These are phyloP conservation scores for Bujurquina vittata DNA, from an alignment of 2,113 vertebrate genomes.

Conservation along the genomic window DNA sequence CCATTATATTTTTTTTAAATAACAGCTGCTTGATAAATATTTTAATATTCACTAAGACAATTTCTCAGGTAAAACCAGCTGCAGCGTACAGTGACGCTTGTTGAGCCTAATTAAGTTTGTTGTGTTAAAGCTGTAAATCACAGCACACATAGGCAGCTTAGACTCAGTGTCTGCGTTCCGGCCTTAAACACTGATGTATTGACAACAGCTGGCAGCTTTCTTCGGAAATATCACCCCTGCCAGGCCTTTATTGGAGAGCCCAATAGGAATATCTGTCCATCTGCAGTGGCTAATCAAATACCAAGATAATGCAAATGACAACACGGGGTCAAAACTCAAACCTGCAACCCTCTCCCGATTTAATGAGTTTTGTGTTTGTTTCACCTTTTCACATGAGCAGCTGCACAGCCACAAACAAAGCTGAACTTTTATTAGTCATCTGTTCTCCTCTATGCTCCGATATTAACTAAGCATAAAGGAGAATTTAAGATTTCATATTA, in stretches of 20 bases:
- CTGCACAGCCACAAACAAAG: neutral
- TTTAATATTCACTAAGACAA: neutral
- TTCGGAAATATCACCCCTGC: conserved; percentile 28
- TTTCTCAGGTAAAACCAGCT: neutral
- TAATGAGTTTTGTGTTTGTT: conserved; percentile 49
- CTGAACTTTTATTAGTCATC: neutral
- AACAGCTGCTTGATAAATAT: conserved; percentile 1
- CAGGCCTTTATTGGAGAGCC: conserved; percentile 5
- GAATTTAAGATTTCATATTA: neutral
- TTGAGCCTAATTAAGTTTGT: conserved; percentile 12
- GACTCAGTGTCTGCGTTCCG: neutral
- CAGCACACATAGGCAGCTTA: neutral
- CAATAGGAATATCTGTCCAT: conserved; percentile 46
- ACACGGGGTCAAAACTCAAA: conserved; percentile 28
- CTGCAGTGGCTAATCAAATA: conserved; percentile 45
- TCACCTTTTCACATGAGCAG: neutral
- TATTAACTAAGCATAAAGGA: neutral
- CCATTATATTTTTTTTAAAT: neutral
- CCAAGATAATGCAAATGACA: conserved; percentile 54
- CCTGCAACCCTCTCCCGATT: neutral
- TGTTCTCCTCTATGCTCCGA: neutral
- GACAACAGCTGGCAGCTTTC: conserved; percentile 41
- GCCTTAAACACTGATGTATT: conserved; percentile 18
- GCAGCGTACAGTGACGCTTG: neutral
- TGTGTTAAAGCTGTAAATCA: neutral